Percentiles rank a stretch among this genome's conserved stretches.
Evolutionary conservation across 2,797 vertebrate genomes (phyloP).

Genomic region (Coendou prehensilis): DNA sequence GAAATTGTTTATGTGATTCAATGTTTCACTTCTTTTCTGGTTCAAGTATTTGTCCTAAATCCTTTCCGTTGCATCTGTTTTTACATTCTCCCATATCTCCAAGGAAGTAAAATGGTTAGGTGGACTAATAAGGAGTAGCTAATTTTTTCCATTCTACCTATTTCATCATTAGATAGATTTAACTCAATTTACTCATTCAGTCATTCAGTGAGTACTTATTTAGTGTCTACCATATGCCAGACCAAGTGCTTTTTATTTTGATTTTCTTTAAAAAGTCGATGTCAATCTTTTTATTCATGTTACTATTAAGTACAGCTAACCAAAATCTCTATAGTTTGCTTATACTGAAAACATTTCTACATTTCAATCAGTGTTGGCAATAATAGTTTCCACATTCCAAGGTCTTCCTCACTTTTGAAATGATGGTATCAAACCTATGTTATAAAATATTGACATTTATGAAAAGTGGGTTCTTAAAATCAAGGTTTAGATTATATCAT

Average conservation of each 20-base stretch:
- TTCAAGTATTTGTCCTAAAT: not conserved
- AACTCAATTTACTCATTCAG: not conserved
- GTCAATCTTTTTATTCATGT: constrained; percentile 13
- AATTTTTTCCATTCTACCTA: not conserved
- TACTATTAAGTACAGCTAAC: not conserved
- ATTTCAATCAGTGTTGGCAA: constrained; percentile 48
- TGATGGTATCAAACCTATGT: not conserved
- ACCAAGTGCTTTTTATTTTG: not conserved
- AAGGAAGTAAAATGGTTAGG: not conserved
- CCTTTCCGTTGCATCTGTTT: not conserved
- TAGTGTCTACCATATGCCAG: not conserved
- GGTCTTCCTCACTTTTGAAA: constrained; percentile 28
- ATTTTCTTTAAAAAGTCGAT: not conserved
- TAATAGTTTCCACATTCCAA: not conserved
- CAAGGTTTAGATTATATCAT: constrained; percentile 22
- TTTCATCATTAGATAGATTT: constrained; percentile 8
- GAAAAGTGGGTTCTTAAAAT: constrained; percentile 20
- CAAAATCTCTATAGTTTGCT: constrained; percentile 6
- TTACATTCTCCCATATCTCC: not conserved
- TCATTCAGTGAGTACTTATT: not conserved
- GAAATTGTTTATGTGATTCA: not conserved
- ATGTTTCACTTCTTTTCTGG: not conserved
- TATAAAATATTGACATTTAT: not conserved
- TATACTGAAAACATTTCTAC: constrained; percentile 14
- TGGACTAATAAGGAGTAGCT: not conserved